Base-by-base conservation (phyloP, 2,113 vertebrate genomes). In the Petaurus breviceps region DNA sequence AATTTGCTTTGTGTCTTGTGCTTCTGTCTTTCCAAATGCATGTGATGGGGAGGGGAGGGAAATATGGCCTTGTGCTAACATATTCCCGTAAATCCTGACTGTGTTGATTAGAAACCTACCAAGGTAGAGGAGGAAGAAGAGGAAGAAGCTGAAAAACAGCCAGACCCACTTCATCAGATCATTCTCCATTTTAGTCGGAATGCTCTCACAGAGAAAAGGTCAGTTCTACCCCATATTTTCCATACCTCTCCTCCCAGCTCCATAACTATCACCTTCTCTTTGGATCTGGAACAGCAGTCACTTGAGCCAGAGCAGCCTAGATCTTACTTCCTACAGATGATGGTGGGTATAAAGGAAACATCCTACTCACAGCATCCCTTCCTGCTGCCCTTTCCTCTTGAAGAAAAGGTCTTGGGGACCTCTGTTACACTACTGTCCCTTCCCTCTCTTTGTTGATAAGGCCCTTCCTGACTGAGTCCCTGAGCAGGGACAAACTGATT, bases 151-250 rank as follows among this genome's bases (percentile, higher is more conserved):
- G 99, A 99, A 94, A 99, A 98, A 93, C 99, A 99, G 54, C 99
- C 99, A 2, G 99, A 99, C 97, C 99, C 99, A n/a, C 99, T 99
- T 97, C 99, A 99, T 98, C 99, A 99, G 98, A 99, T 99, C 97
- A 99, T 99, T 95, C 99, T 99, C 96, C 99, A 99, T 97, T 99
- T 99, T 51, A 99, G 99, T 98, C 99, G 99, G 97, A 99, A 99
- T 3, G 99, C 99, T 92, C 99, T 99, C 94, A 99, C 99, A 7
- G 99, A 99, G 97, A 99, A 99, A 98, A 99, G 99, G 99, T 99
- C 98, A 98, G 97, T n/a, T 90, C 54, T 31, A 0, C 0, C 49
- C 52, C 52, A 25, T 28, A 12, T 25, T 51, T 90, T 50, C 49
- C n/a, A 26, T 50, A 47, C 0, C 14, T 90, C 25, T 50, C 28